phyloP scores from a whole-genome alignment of 2,113 vertebrate species.

The Bungarus multicinctus region DNA sequence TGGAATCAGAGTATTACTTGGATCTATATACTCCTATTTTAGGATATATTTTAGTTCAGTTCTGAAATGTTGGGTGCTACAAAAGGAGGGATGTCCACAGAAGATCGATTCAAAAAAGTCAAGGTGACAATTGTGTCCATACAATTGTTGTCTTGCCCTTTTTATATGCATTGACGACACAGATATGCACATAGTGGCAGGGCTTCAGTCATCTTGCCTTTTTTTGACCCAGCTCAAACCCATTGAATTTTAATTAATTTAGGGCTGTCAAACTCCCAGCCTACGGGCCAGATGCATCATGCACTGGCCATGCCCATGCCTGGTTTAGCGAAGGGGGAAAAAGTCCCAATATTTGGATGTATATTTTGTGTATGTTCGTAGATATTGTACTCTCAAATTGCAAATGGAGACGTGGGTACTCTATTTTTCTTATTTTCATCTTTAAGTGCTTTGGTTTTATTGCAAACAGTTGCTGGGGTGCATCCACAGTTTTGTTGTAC shows the following conservation, averaged over 20 bases:
- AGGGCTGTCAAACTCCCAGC: no score
- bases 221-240: background rate
- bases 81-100: background rate
- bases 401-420: no score
- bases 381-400: no score
- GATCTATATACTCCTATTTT: background rate
- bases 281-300: no score
- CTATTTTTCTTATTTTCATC: no score
- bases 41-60: background rate
- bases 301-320: no score
- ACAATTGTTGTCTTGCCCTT: background rate
- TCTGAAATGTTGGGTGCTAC: background rate
- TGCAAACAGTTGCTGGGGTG: no score
- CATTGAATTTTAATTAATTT: background rate
- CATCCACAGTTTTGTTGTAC: no score
- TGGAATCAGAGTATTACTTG: background rate
- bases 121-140: background rate
- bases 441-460: no score
- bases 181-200: background rate
- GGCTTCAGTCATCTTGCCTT: background rate
- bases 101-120: background rate
- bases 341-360: no score
- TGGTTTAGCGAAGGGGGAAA: no score
- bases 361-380: no score
- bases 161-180: background rate